Conservation (phyloP, 2,888 invertebrate species). For the Caenorhabditis afra region DNA sequence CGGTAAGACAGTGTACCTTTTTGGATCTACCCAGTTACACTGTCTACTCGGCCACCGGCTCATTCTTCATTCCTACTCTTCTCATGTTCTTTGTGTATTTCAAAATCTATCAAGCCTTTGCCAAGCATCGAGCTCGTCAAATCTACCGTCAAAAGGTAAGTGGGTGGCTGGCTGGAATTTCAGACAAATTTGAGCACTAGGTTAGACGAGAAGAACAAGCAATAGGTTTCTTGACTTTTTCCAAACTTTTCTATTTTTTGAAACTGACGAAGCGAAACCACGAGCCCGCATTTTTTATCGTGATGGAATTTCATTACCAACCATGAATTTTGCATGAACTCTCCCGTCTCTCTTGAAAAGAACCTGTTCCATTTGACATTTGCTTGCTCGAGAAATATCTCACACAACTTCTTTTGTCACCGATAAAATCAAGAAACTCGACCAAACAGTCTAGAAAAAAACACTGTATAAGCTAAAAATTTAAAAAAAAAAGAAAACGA, state of each 20-base stretch:
- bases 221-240: not conserved
- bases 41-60: constrained; percentile 84
- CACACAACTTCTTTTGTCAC: constrained; percentile 11
- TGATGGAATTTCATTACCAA: constrained; percentile 55
- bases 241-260: not conserved
- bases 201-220: no score
- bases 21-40: constrained; percentile 81
- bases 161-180: no score
- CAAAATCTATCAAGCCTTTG: constrained; percentile 87
- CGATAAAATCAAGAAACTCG: not conserved
- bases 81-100: constrained; percentile 99
- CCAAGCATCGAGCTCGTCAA: constrained; percentile 81
- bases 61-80: constrained; percentile 98
- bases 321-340: constrained; percentile 56
- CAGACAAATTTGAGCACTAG: no score
- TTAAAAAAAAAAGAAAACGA: not conserved
- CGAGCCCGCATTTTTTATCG: constrained; percentile 53
- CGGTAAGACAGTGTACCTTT: constrained; percentile 75
- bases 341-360: constrained; percentile 9
- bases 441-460: not conserved
- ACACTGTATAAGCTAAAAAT: not conserved
- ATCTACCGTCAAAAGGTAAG: constrained; percentile 81
- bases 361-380: constrained; percentile 30
- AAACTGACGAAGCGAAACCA: constrained; percentile 40
- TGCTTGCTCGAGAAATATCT: constrained; percentile 34